These are phyloP conservation scores for Scopus umbretta DNA, from an alignment of 2,113 vertebrate species.

Conservation along the genomic window DNA sequence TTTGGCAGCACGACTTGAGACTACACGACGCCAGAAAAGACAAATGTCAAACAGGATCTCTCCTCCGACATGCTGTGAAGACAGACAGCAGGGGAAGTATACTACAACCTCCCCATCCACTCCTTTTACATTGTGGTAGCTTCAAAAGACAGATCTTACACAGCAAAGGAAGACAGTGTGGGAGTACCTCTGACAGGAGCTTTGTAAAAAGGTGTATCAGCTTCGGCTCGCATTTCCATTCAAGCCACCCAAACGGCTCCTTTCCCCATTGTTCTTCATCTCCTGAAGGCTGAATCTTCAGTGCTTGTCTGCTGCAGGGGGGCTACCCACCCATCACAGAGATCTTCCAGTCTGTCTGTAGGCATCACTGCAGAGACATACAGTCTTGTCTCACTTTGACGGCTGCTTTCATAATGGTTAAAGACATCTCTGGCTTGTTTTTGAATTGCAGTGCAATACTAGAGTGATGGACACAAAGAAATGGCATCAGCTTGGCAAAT, in stretches of 20 bases:
- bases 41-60: neutral
- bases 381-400: neutral
- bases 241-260: accelerated
- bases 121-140: neutral
- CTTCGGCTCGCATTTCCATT: neutral
- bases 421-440: neutral
- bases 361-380: neutral
- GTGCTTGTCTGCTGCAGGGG: neutral
- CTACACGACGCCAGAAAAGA: neutral
- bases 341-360: neutral
- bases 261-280: accelerated
- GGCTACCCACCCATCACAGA: neutral
- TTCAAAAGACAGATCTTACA: neutral
- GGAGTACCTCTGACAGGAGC: neutral
- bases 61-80: neutral
- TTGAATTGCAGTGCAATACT: neutral
- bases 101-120: neutral
- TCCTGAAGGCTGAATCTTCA: neutral
- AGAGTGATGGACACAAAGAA: neutral
- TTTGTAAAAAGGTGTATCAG: neutral
- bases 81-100: neutral
- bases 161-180: neutral
- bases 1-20: neutral
- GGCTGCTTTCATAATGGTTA: neutral
- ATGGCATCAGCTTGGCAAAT: neutral